phyloP scores from a whole-genome alignment of 2,113 vertebrate genomes.

The Verasper variegatus region DNA sequence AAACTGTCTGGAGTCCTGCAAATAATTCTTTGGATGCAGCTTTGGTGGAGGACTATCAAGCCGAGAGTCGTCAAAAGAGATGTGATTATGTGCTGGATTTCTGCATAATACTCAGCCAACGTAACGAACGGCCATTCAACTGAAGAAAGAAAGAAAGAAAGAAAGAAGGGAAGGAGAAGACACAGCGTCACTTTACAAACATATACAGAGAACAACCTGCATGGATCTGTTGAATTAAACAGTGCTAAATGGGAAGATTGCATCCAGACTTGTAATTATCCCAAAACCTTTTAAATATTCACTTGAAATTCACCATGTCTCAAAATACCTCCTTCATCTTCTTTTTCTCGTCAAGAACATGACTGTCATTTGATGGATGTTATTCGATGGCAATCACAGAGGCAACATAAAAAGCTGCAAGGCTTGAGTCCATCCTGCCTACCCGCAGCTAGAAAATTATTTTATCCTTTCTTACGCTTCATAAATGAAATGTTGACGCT shows the following conservation, averaged over 20 bases:
- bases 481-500: conserved; percentile 20
- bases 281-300: conserved; percentile 57
- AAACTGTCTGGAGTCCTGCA: conserved; percentile 44
- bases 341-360: background rate
- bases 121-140: background rate
- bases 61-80: conserved; percentile 54
- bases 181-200: background rate
- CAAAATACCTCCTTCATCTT: background rate
- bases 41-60: conserved; percentile 67
- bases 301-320: conserved; percentile 46
- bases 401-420: conserved; percentile 3
- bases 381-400: conserved; percentile 41
- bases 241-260: conserved; percentile 53
- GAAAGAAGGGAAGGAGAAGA: conserved; percentile 1
- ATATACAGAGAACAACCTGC: conserved; percentile 30
- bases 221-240: conserved; percentile 28
- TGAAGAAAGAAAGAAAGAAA: conserved; percentile 2
- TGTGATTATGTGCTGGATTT: conserved; percentile 47
- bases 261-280: conserved; percentile 59
- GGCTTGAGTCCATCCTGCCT: conserved; percentile 20
- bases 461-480: conserved; percentile 41
- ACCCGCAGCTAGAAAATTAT: background rate
- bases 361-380: conserved; percentile 7
- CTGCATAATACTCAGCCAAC: background rate
- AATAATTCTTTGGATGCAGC: conserved; percentile 56